A percentile compares a stretch with the other conserved stretches of the same genome.
Evolutionary conservation across 2,113 vertebrate genomes (phyloP).

Genomic region (Rhagologus leucostigma): DNA sequence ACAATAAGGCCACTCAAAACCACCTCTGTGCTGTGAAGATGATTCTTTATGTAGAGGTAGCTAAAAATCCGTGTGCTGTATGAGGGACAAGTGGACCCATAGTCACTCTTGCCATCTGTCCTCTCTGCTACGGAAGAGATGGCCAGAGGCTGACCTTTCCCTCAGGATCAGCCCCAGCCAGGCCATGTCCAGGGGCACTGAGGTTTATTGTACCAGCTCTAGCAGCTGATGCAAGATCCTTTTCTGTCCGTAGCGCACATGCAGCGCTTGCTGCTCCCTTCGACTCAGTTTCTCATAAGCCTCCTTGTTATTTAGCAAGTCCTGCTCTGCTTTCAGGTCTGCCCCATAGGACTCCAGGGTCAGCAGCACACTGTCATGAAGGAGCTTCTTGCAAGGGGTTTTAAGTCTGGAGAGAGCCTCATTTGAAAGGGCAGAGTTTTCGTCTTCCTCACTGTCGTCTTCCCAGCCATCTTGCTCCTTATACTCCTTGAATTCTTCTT

Average conservation of each 20-base stretch:
- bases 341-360: conserved; percentile 75
- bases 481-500: conserved; percentile 82
- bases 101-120: not conserved
- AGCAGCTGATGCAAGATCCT: conserved; percentile 81
- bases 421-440: conserved; percentile 69
- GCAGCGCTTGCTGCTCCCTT: conserved; percentile 82
- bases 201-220: conserved; percentile 63
- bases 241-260: conserved; percentile 89
- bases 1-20: not conserved
- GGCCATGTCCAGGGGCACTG: not conserved
- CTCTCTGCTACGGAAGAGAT: not conserved
- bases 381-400: conserved; percentile 76
- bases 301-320: conserved; percentile 66
- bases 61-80: not conserved
- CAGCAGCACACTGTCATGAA: conserved; percentile 73
- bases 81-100: fast-evolving
- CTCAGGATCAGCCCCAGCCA: not conserved
- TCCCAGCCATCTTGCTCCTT: conserved; percentile 83
- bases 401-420: conserved; percentile 75
- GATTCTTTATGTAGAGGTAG: not conserved
- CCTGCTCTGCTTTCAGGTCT: conserved; percentile 71
- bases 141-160: not conserved
- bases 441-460: conserved; percentile 70
- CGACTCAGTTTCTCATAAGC: conserved; percentile 64
- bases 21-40: not conserved